These are phyloP conservation scores for Hydrolagus affinis DNA, from an alignment of 2,113 vertebrate genomes.

Conservation along the genomic window DNA sequence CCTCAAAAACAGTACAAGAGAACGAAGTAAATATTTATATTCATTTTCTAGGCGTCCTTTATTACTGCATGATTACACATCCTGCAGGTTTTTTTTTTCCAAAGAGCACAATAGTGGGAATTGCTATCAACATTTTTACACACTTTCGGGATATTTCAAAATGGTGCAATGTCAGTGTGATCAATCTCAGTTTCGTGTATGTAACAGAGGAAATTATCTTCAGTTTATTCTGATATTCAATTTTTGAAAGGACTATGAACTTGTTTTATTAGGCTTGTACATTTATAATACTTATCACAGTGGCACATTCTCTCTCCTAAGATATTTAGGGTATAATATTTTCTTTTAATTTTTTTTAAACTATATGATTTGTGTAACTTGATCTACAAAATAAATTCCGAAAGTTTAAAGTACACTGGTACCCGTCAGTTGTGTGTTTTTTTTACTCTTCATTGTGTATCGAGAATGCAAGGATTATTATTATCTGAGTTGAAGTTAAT, in stretches of 20 bases:
- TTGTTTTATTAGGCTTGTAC: slow-evolving; percentile 23
- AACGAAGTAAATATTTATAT: slow-evolving; percentile 26
- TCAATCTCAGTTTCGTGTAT: slow-evolving; percentile 16
- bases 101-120: slow-evolving; percentile 17
- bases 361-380: slow-evolving; percentile 24
- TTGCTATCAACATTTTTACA: slow-evolving; percentile 25
- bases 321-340: slow-evolving; percentile 16
- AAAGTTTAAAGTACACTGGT: slow-evolving; percentile 12
- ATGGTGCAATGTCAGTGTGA: slow-evolving; percentile 25
- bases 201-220: slow-evolving; percentile 3
- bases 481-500: background rate
- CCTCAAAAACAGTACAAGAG: slow-evolving; percentile 18
- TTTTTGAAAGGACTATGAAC: slow-evolving; percentile 17
- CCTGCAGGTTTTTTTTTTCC: slow-evolving; percentile 10
- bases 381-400: slow-evolving; percentile 23
- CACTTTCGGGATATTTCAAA: slow-evolving; percentile 26
- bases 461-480: no score
- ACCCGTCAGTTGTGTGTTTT: background rate
- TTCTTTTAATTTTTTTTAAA: slow-evolving; percentile 30
- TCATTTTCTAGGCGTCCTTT: background rate
- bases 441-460: background rate
- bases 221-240: slow-evolving; percentile 19
- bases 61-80: slow-evolving; percentile 25
- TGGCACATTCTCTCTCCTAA: background rate
- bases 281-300: slow-evolving; percentile 14